Evolutionary conservation across 2,888 invertebrate species (phyloP).

Genomic region (Athalia circularis): DNA sequence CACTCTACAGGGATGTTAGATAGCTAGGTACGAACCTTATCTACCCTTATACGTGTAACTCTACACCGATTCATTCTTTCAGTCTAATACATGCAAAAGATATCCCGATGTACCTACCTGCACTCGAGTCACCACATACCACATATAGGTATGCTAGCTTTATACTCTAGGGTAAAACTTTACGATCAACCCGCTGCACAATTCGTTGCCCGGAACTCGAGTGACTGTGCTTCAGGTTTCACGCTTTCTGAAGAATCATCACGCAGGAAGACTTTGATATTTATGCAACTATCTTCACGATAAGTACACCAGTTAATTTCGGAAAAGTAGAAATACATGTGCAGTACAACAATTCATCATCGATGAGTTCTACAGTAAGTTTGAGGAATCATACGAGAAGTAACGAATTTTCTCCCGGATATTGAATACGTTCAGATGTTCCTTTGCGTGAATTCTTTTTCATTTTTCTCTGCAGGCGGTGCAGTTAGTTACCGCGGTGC

Average conservation of each 20-base stretch:
- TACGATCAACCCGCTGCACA: not conserved
- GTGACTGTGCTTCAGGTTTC: no score
- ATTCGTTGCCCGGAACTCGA: no score
- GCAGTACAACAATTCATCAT: no score
- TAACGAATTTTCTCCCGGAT: no score
- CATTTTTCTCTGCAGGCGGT: not conserved
- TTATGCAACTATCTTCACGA: no score
- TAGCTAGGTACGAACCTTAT: constrained; percentile 34
- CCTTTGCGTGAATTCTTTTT: not conserved
- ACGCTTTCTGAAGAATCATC: no score
- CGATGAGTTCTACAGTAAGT: no score
- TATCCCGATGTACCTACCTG: constrained; percentile 4
- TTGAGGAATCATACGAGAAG: no score
- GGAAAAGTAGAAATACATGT: no score
- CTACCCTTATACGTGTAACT: constrained; percentile 19
- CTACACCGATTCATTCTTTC: not conserved
- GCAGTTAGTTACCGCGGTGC: not conserved
- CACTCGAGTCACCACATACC: constrained; percentile 9
- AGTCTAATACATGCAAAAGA: not conserved
- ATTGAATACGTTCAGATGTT: no score
- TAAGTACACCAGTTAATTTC: no score
- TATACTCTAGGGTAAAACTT: not conserved
- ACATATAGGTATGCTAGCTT: not conserved
- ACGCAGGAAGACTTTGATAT: no score
- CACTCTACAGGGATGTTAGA: constrained; percentile 42